These are phyloP conservation scores for Agrypnia vestita DNA, from an alignment of 1,140 invertebrate genomes.

Conservation along the genomic window DNA sequence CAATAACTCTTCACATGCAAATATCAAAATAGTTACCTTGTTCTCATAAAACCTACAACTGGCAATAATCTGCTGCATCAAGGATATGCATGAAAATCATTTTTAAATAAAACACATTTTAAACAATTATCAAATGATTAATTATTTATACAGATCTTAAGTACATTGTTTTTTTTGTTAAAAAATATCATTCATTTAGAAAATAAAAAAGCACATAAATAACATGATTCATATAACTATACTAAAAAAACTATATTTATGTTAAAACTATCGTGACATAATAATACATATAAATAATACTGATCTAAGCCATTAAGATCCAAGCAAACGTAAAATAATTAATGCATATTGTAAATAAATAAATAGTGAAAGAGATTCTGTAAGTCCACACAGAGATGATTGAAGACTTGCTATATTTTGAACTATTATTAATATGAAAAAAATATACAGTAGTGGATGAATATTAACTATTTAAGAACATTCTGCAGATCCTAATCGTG, in stretches of 20 bases:
- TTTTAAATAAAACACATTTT: conserved; percentile 11
- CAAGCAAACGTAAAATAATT: not conserved
- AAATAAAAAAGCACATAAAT: conserved; percentile 30
- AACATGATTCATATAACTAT: conserved; percentile 14
- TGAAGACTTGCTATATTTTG: no score
- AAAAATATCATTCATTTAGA: conserved; percentile 20
- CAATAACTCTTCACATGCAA: no score
- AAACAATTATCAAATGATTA: conserved; percentile 30
- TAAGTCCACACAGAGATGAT: no score
- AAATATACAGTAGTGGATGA: no score
- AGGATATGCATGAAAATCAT: not conserved
- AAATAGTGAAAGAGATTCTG: no score
- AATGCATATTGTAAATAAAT: no score
- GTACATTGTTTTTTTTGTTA: conserved; percentile 26
- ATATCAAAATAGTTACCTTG: no score
- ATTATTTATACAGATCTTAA: conserved; percentile 30
- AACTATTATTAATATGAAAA: no score
- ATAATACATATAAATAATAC: conserved; percentile 27
- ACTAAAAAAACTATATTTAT: conserved; percentile 26
- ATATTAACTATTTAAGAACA: no score
- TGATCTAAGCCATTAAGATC: conserved; percentile 12
- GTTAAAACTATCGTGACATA: conserved; percentile 23
- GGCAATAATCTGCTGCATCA: not conserved
- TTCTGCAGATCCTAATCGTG: no score
- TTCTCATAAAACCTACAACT: no score